Percentiles rank a stretch among this genome's conserved stretches.
Conservation (phyloP, 2,888 invertebrate species). For the Chloromyia formosa region DNA sequence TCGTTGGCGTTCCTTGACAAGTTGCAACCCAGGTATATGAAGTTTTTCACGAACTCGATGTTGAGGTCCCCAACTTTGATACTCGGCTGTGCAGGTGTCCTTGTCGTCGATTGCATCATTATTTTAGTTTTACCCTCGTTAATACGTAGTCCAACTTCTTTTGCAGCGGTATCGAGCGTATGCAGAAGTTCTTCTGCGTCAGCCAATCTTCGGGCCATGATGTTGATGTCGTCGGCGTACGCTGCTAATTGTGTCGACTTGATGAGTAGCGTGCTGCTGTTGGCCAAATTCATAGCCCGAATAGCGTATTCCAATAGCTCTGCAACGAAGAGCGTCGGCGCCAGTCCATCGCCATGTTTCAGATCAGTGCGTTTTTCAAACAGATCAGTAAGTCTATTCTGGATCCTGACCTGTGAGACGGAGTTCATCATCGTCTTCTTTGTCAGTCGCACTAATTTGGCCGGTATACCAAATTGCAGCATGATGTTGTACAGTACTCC, state of each 20-base stretch:
- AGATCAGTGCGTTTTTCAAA: background rate
- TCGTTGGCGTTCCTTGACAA: background rate
- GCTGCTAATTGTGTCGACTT: slow-evolving; percentile 12
- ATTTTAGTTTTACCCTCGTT: background rate
- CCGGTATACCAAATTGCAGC: slow-evolving; percentile 12
- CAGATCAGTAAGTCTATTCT: background rate
- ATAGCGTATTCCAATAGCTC: background rate
- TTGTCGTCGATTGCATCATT: background rate
- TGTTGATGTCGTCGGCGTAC: slow-evolving; percentile 9
- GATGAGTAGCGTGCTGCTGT: background rate
- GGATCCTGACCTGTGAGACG: background rate
- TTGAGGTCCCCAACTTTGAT: background rate
- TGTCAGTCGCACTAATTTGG: background rate
- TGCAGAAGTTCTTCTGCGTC: background rate
- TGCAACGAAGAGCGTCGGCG: slow-evolving; percentile 1
- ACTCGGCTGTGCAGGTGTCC: background rate
- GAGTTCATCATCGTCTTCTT: background rate
- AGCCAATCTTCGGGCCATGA: background rate
- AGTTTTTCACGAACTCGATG: background rate
- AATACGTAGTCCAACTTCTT: background rate
- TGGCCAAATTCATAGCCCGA: background rate
- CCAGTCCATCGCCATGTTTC: background rate
- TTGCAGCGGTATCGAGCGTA: background rate
- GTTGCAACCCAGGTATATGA: background rate
- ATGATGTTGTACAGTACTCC: background rate